phyloP scores from a whole-genome alignment of 64 coral and sea anemone genomes.

The Actinia equina region DNA sequence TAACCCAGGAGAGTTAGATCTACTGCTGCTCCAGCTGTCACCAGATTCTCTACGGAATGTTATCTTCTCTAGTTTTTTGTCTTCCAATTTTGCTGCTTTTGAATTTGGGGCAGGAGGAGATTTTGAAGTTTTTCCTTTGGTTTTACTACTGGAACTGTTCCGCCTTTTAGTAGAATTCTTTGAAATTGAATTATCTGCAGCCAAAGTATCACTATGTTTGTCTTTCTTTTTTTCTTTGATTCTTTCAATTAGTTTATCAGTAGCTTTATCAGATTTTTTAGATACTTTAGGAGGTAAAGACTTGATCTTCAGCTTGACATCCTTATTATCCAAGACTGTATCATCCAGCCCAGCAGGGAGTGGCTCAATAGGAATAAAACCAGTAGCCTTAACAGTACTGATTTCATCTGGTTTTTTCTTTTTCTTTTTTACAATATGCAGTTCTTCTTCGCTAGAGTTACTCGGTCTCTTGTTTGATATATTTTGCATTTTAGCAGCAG shows the following conservation, averaged over 20 bases:
- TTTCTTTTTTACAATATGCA: slow-evolving; percentile 62
- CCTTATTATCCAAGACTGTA: slow-evolving; percentile 63
- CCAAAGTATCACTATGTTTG: slow-evolving; percentile 5
- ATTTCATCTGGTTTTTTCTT: slow-evolving; percentile 86
- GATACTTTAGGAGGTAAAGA: slow-evolving; percentile 25
- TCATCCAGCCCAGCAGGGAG: slow-evolving; percentile 38
- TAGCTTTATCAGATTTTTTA: slow-evolving; percentile 5
- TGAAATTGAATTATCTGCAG: background rate
- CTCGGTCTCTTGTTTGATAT: background rate
- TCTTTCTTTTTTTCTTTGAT: slow-evolving; percentile 67
- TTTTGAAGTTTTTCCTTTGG: slow-evolving; percentile 39
- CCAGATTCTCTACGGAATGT: slow-evolving; percentile 76
- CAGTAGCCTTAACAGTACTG: slow-evolving; percentile 33
- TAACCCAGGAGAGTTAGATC: slow-evolving; percentile 55
- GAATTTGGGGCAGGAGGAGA: slow-evolving; percentile 39
- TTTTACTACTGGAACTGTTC: slow-evolving; percentile 4
- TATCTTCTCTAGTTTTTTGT: slow-evolving; percentile 82
- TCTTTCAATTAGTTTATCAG: slow-evolving; percentile 8
- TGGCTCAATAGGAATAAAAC: slow-evolving; percentile 39
- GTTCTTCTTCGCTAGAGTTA: slow-evolving; percentile 10
- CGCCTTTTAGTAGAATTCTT: background rate
- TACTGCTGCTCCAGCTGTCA: slow-evolving; percentile 82
- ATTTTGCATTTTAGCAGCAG: background rate
- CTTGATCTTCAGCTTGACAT: slow-evolving; percentile 60
- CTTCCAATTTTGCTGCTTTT: slow-evolving; percentile 48